Percentiles rank a stretch among this genome's conserved stretches.
Conservation (phyloP, 2,888 invertebrate species). For the Idaea straminata region DNA sequence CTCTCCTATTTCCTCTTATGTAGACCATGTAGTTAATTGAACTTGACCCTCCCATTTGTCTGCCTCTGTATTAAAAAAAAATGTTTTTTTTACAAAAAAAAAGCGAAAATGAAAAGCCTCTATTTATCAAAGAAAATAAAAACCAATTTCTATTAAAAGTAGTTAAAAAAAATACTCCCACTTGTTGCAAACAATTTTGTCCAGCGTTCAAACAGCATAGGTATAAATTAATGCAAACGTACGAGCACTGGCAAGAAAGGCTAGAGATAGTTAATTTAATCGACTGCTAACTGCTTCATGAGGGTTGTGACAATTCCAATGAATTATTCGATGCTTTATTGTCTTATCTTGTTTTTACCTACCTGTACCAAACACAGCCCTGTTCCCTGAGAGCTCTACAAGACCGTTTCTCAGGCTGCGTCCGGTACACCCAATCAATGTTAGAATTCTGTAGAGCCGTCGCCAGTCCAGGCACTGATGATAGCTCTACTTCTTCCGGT, state of each 20-base stretch:
- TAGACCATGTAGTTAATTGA: conserved; percentile 83
- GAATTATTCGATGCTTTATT: neutral
- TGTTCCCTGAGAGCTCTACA: conserved; percentile 75
- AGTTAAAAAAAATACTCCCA: no score
- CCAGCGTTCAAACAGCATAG: neutral
- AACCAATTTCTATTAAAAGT: neutral
- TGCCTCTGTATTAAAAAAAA: conserved; percentile 60
- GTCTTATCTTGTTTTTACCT: conserved; percentile 7
- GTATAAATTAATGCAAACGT: no score
- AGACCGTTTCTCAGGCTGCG: conserved; percentile 79
- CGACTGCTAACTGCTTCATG: neutral
- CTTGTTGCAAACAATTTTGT: neutral
- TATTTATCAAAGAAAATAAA: no score
- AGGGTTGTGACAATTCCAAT: neutral
- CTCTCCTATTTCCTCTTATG: conserved; percentile 76
- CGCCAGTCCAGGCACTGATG: conserved; percentile 81
- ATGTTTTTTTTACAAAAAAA: no score
- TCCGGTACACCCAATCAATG: conserved; percentile 84
- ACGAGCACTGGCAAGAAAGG: no score
- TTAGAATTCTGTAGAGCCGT: conserved; percentile 77
- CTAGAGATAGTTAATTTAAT: no score
- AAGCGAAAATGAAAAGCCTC: no score
- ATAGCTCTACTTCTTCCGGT: conserved; percentile 81
- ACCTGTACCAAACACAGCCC: conserved; percentile 79
- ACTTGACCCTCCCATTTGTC: conserved; percentile 84